These are phyloP conservation scores for Sminthurinus aureus DNA, from an alignment of 2,888 invertebrate genomes.

Conservation along the genomic window DNA sequence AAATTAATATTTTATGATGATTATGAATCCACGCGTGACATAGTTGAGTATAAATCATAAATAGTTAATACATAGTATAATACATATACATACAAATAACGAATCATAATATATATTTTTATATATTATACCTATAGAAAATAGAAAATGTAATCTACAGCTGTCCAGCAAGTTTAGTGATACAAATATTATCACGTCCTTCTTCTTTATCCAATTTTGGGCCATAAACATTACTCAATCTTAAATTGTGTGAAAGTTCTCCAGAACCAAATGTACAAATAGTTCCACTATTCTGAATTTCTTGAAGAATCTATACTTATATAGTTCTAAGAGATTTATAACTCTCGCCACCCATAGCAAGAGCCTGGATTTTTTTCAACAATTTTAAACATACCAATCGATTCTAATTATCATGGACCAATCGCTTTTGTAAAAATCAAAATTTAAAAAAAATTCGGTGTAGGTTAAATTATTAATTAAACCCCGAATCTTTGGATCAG, in stretches of 20 bases:
- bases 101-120: neutral
- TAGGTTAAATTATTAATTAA: no score
- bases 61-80: neutral
- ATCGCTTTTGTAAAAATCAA: no score
- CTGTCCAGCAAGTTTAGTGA: slow-evolving; percentile 78
- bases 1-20: slow-evolving; percentile 46
- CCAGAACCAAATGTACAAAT: slow-evolving; percentile 69
- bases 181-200: slow-evolving; percentile 68
- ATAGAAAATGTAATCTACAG: slow-evolving; percentile 93
- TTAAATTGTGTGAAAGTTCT: slow-evolving; percentile 72
- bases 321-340: no score
- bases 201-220: slow-evolving; percentile 64
- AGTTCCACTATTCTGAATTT: slow-evolving; percentile 34
- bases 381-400: no score
- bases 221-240: slow-evolving; percentile 74
- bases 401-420: no score
- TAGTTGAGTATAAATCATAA: neutral
- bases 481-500: no score
- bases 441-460: no score
- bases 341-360: no score
- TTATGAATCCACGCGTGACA: neutral
- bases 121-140: slow-evolving; percentile 74
- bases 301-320: slow-evolving; percentile 32
- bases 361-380: no score
- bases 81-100: neutral